Percentiles rank a stretch among this genome's conserved stretches.
Evolutionary conservation across 2,113 vertebrate species (phyloP).

Genomic region (Percina caprodes): DNA sequence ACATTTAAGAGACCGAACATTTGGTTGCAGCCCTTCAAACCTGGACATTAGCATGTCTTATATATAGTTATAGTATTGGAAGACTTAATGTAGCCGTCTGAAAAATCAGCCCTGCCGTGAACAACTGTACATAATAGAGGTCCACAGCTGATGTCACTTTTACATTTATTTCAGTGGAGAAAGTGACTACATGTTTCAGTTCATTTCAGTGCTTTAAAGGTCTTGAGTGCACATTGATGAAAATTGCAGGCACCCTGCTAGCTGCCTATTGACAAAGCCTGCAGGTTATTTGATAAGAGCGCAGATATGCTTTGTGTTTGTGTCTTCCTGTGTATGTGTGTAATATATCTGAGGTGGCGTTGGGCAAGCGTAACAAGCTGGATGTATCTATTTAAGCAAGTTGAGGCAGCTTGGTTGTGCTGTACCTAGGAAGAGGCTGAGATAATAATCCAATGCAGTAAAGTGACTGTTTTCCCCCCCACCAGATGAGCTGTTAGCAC

Average conservation of each 20-base stretch:
- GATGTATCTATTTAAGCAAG: constrained; percentile 59
- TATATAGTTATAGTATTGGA: not conserved
- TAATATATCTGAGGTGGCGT: constrained; percentile 45
- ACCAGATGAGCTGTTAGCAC: constrained; percentile 39
- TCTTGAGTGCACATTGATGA: constrained; percentile 10
- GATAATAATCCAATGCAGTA: constrained; percentile 48
- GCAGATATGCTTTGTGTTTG: constrained; percentile 42
- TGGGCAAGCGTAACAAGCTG: constrained; percentile 44
- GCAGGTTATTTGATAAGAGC: constrained; percentile 9
- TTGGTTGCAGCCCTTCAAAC: not conserved
- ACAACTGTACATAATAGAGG: not conserved
- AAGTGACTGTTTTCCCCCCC: constrained; percentile 12
- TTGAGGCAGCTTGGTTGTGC: constrained; percentile 50
- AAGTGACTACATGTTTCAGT: not conserved
- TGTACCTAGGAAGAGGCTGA: constrained; percentile 33
- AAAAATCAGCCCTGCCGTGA: not conserved
- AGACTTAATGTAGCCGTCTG: not conserved
- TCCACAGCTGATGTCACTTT: not conserved
- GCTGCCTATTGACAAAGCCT: constrained; percentile 1
- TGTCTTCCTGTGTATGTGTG: constrained; percentile 15
- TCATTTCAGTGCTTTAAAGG: not conserved
- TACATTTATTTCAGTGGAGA: not conserved
- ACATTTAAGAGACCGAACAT: not conserved
- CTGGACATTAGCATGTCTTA: not conserved
- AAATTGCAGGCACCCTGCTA: constrained; percentile 13